Conservation (phyloP, 2,797 vertebrate genomes). For the Aulostomus chinensis region DNA sequence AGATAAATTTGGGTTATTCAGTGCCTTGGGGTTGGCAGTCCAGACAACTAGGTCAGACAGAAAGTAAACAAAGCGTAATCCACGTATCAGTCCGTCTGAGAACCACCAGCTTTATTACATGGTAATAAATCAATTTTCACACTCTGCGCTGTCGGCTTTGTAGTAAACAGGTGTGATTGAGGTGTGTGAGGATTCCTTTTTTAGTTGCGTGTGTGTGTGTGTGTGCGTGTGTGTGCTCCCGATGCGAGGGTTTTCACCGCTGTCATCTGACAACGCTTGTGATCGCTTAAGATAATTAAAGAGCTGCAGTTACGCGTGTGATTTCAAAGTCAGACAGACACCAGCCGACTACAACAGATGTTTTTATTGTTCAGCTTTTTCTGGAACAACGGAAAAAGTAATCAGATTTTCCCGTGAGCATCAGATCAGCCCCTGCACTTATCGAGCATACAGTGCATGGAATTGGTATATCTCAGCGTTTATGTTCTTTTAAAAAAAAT, state of each 20-base stretch:
- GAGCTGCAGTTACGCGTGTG: no score
- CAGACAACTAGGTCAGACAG: constrained; percentile 78
- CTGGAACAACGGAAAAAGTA: background rate
- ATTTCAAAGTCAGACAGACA: background rate
- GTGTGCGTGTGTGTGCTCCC: no score
- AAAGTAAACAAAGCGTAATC: constrained; percentile 76
- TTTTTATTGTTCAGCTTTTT: constrained; percentile 5
- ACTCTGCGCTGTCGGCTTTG: background rate
- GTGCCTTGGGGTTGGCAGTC: constrained; percentile 52
- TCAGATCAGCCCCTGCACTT: constrained; percentile 14
- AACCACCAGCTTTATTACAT: constrained; percentile 46
- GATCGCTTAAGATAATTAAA: no score
- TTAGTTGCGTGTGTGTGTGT: background rate
- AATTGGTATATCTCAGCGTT: constrained; percentile 8
- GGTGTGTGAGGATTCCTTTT: no score
- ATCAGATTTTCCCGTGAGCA: constrained; percentile 11
- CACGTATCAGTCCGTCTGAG: constrained; percentile 59
- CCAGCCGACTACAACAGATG: constrained; percentile 1
- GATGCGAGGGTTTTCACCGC: background rate
- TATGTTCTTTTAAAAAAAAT: no score
- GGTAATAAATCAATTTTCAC: constrained; percentile 18
- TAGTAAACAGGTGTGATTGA: constrained; percentile 1
- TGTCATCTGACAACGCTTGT: background rate
- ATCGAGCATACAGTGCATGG: constrained; percentile 23
- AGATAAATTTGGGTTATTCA: constrained; percentile 62